Evolutionary conservation across 1,140 invertebrate genomes (phyloP).

Genomic region (Magallana ariakensis): DNA sequence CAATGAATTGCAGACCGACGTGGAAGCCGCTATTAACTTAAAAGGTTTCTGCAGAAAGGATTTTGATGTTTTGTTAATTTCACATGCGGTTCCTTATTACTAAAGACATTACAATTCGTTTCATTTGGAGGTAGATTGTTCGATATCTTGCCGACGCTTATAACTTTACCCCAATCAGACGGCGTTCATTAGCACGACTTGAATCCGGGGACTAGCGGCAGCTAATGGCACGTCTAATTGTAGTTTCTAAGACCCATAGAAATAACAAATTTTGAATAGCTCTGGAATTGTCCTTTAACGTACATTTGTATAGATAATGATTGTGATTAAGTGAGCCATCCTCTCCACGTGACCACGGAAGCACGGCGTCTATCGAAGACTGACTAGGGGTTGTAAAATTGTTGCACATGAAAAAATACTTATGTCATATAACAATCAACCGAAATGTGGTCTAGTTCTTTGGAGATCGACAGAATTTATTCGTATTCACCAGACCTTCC

Average conservation of each 20-base stretch:
- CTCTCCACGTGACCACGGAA: neutral
- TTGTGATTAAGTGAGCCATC: neutral
- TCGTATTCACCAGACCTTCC: too few relatives aligned
- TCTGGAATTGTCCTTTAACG: neutral
- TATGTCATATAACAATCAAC: neutral
- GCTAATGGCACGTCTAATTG: conserved; percentile 35
- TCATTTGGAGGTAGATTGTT: conserved; percentile 34
- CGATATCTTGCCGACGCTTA: neutral
- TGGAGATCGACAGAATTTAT: too few relatives aligned
- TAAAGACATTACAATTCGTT: conserved; percentile 18
- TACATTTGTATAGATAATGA: conserved; percentile 26
- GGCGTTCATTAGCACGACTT: conserved; percentile 4
- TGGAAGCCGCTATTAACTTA: conserved; percentile 14
- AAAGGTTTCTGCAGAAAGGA: conserved; percentile 15
- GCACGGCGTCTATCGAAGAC: neutral
- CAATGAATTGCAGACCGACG: neutral
- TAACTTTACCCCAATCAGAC: conserved; percentile 3
- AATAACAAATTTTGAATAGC: conserved; percentile 35
- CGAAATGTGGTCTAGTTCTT: too few relatives aligned
- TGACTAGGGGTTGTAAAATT: neutral
- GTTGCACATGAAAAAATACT: neutral
- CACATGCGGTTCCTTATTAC: conserved; percentile 15
- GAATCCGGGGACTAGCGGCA: neutral
- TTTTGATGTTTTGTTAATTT: conserved; percentile 26
- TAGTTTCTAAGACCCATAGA: conserved; percentile 28